These are phyloP conservation scores for Macrocentrus cingulum DNA, from an alignment of 1,140 invertebrate species.

Conservation along the genomic window DNA sequence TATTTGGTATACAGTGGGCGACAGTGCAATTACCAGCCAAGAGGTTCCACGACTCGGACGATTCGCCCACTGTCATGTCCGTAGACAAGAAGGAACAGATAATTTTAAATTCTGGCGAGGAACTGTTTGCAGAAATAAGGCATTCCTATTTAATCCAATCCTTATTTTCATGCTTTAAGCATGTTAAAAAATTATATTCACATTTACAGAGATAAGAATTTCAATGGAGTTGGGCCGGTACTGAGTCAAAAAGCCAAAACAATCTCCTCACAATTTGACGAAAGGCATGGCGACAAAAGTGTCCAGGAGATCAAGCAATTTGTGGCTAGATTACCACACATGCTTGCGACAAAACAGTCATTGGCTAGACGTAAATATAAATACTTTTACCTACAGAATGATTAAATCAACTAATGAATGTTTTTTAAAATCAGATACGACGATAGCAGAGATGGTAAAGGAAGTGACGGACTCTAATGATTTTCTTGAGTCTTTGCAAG, in stretches of 20 bases:
- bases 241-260: constrained; percentile 85
- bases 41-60: constrained; percentile 74
- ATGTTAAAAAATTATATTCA: too few relatives aligned
- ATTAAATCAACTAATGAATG: too few relatives aligned
- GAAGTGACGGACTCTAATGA: constrained; percentile 68
- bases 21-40: constrained; percentile 82
- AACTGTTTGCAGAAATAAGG: constrained; percentile 82
- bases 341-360: constrained; percentile 85
- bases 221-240: constrained; percentile 85
- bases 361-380: constrained; percentile 63
- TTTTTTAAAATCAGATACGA: constrained; percentile 64
- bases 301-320: constrained; percentile 93
- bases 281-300: constrained; percentile 81
- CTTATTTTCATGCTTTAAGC: too few relatives aligned
- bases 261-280: constrained; percentile 84
- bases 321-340: constrained; percentile 84
- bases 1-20: constrained; percentile 78
- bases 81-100: constrained; percentile 77
- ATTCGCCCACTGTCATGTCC: constrained; percentile 64
- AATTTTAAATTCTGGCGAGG: constrained; percentile 87
- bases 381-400: too few relatives aligned
- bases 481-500: constrained; percentile 68
- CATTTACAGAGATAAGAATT: constrained; percentile 90
- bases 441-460: constrained; percentile 76
- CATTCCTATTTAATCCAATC: constrained; percentile 27